phyloP scores from a whole-genome alignment of 2,113 vertebrate genomes.

The Micronisus gabar region DNA sequence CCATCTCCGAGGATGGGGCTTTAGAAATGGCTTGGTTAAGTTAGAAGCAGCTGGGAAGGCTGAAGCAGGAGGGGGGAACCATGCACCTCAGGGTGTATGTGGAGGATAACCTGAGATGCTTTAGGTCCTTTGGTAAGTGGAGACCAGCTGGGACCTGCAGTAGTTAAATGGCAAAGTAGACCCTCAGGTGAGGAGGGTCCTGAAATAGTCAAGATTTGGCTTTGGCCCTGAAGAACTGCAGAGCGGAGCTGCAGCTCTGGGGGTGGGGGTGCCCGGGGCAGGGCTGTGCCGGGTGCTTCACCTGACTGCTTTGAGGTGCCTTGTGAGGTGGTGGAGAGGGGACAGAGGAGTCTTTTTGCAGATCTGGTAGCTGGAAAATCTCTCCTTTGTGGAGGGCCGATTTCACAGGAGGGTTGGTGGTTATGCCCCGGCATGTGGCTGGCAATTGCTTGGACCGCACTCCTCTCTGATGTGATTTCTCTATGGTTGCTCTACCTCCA shows the following conservation, averaged over 20 bases:
- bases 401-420: neutral
- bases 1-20: neutral
- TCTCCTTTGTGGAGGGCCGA: accelerated
- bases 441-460: neutral
- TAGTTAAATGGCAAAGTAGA: neutral
- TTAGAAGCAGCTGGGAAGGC: neutral
- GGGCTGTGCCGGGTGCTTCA: neutral
- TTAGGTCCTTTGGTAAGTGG: neutral
- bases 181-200: neutral
- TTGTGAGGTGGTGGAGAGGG: neutral
- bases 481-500: neutral
- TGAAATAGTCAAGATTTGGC: neutral
- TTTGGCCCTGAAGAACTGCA: neutral
- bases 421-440: neutral
- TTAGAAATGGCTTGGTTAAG: neutral
- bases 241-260: neutral
- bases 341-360: neutral
- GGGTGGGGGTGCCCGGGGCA: accelerated
- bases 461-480: neutral
- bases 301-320: neutral
- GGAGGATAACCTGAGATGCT: neutral
- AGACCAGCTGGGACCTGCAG: neutral
- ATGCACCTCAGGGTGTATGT: accelerated
- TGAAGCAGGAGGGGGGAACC: neutral
- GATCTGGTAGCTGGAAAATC: neutral